Evolutionary conservation across 1,140 invertebrate species (phyloP).

Genomic region (Conus betulinus): DNA sequence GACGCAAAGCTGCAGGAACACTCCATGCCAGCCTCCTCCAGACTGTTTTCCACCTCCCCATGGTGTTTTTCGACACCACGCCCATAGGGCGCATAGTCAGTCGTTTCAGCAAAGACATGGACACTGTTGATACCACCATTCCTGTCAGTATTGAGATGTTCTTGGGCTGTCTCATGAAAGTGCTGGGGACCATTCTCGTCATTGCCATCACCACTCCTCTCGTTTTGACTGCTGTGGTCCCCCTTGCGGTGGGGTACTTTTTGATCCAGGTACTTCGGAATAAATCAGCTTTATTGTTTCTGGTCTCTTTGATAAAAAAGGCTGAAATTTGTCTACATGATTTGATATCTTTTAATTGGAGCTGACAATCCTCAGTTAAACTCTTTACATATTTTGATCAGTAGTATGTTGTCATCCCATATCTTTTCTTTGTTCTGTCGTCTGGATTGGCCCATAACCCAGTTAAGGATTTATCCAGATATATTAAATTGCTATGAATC

Average conservation of each 20-base stretch:
- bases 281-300: too few relatives aligned
- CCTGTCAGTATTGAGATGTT: constrained; percentile 69
- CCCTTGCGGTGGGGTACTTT: constrained; percentile 92
- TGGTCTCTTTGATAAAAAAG: too few relatives aligned
- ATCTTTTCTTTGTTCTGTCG: too few relatives aligned
- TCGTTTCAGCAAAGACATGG: constrained; percentile 80
- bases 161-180: constrained; percentile 80
- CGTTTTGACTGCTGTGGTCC: constrained; percentile 89
- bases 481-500: too few relatives aligned
- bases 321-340: too few relatives aligned
- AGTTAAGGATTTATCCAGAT: too few relatives aligned
- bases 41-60: constrained; percentile 71
- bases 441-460: too few relatives aligned
- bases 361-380: too few relatives aligned
- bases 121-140: constrained; percentile 70
- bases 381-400: too few relatives aligned
- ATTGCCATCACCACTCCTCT: constrained; percentile 92
- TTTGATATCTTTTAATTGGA: too few relatives aligned
- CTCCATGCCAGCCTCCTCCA: constrained; percentile 86
- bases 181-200: constrained; percentile 90
- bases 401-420: too few relatives aligned
- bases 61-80: constrained; percentile 68
- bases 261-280: constrained; percentile 82
- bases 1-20: constrained; percentile 79
- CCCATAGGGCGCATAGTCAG: constrained; percentile 60